A percentile compares a stretch with the other conserved stretches of the same genome.
phyloP scores from a whole-genome alignment of 2,113 vertebrate genomes.

The Onychorhynchus coronatus region DNA sequence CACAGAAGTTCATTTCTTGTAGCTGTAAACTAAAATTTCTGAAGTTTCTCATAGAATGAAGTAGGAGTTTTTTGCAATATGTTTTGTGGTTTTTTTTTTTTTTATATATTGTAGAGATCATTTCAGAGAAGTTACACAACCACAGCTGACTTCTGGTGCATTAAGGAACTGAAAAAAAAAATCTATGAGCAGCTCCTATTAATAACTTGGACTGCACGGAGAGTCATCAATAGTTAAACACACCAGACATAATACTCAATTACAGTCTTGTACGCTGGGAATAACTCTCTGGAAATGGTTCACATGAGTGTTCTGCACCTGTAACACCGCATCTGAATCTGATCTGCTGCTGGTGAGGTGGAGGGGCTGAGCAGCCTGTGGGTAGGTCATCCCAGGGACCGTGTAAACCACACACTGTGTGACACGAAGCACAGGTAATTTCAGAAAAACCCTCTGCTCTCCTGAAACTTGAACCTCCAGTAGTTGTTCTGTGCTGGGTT shows the following conservation, averaged over 20 bases:
- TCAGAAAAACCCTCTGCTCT: neutral
- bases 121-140: neutral
- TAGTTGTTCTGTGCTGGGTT: neutral
- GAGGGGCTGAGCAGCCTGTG: neutral
- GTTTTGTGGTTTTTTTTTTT: neutral
- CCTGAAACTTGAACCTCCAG: fast-evolving
- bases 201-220: neutral
- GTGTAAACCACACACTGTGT: fast-evolving
- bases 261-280: fast-evolving
- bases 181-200: neutral
- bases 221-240: neutral
- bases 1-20: neutral
- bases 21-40: neutral
- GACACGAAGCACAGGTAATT: neutral
- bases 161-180: neutral
- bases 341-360: neutral
- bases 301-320: neutral
- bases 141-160: neutral
- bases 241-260: neutral
- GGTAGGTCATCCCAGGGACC: fast-evolving
- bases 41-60: neutral
- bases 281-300: neutral
- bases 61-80: neutral
- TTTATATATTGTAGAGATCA: neutral
- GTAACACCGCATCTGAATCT: fast-evolving